phyloP scores from a whole-genome alignment of 2,113 vertebrate genomes.

The Tenebrosternarchus preto region DNA sequence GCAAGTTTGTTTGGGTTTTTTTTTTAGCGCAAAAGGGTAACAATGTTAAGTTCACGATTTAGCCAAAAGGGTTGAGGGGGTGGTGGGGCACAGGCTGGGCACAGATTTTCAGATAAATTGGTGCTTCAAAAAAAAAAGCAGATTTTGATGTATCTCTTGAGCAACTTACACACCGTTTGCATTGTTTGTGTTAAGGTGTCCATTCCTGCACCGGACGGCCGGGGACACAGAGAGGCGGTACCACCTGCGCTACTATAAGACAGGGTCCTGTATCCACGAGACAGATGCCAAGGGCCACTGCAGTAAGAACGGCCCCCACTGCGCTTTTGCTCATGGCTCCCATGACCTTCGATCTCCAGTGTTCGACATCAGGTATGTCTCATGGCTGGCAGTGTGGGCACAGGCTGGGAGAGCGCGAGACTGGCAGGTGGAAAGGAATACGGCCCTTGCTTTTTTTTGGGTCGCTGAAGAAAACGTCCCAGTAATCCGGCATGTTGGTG shows the following conservation, averaged over 20 bases:
- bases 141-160: neutral
- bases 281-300: slow-evolving; percentile 96
- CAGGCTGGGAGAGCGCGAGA: neutral
- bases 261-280: slow-evolving; percentile 97
- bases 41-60: neutral
- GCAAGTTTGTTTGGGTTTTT: too few species aligned
- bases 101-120: neutral
- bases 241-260: slow-evolving; percentile 96
- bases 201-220: slow-evolving; percentile 93
- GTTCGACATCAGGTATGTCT: slow-evolving; percentile 89
- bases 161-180: neutral
- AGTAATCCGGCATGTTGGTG: neutral
- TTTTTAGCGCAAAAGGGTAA: neutral
- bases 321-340: slow-evolving; percentile 95
- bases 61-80: too few species aligned
- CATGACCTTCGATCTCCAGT: slow-evolving; percentile 94
- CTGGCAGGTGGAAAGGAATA: too few species aligned
- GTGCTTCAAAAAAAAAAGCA: neutral
- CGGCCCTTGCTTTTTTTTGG: too few species aligned
- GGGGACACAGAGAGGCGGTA: slow-evolving; percentile 96
- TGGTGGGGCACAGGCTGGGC: too few species aligned
- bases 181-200: slow-evolving; percentile 76
- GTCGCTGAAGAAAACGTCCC: too few species aligned
- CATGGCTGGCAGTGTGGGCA: neutral
- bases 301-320: slow-evolving; percentile 95